Percentiles rank a stretch among this genome's conserved stretches.
These are phyloP conservation scores for Drosophila erecta DNA, from an alignment of 1,140 invertebrate species.

Conservation along the genomic window DNA sequence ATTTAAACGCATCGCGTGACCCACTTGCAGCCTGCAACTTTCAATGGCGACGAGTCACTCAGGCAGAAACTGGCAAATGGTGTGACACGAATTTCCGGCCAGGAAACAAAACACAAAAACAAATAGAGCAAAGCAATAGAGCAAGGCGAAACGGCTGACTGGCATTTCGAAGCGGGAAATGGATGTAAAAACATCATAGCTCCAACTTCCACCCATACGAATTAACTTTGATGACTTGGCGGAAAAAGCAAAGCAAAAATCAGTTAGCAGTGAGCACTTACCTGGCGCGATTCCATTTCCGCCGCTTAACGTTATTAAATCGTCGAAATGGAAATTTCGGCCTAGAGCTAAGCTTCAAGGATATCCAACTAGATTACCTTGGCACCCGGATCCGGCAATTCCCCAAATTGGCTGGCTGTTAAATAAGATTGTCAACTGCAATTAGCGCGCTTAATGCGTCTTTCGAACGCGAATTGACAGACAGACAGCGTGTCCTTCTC, in stretches of 20 bases:
- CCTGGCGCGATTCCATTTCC: slow-evolving; percentile 75
- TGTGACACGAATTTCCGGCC: slow-evolving; percentile 66
- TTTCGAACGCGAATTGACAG: slow-evolving; percentile 50
- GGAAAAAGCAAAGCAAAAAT: slow-evolving; percentile 42
- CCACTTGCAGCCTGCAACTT: slow-evolving; percentile 43
- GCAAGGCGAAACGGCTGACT: slow-evolving; percentile 21
- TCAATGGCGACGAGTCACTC: slow-evolving; percentile 36
- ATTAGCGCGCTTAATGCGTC: slow-evolving; percentile 67
- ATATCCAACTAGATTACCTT: not conserved
- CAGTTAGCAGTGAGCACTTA: slow-evolving; percentile 53
- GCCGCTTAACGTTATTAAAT: slow-evolving; percentile 73
- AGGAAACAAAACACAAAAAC: slow-evolving; percentile 23
- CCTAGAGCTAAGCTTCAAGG: slow-evolving; percentile 11
- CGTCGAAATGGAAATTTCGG: slow-evolving; percentile 72
- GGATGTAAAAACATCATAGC: slow-evolving; percentile 74
- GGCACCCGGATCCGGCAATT: not conserved
- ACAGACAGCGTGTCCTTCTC: slow-evolving; percentile 9
- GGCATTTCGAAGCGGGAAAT: slow-evolving; percentile 63
- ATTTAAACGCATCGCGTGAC: slow-evolving; percentile 59
- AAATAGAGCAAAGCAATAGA: slow-evolving; percentile 45
- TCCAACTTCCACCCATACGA: slow-evolving; percentile 59
- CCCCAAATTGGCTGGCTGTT: slow-evolving; percentile 7
- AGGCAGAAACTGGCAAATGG: slow-evolving; percentile 57
- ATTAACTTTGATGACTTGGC: slow-evolving; percentile 79
- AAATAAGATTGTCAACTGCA: slow-evolving; percentile 71